phyloP scores from a whole-genome alignment of 2,888 invertebrate genomes.

The Drosophila niveifrons region DNA sequence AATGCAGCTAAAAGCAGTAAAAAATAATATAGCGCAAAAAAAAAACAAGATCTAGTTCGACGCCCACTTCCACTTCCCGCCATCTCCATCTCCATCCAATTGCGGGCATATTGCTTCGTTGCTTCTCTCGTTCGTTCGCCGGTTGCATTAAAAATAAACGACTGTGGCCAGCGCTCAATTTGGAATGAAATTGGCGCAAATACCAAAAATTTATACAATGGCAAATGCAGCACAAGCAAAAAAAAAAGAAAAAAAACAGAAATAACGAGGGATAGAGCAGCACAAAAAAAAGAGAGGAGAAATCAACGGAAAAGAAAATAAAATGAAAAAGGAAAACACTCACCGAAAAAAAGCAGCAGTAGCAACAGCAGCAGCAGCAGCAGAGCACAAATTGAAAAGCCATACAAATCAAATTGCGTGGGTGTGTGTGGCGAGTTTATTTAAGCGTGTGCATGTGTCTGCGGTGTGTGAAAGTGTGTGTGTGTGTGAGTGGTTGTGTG shows the following conservation, averaged over 20 bases:
- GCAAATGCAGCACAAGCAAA: constrained; percentile 64
- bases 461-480: constrained; percentile 20
- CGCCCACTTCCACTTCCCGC: not conserved
- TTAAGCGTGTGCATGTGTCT: constrained; percentile 27
- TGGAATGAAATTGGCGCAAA: constrained; percentile 80
- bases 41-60: constrained; percentile 18
- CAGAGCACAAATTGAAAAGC: constrained; percentile 76
- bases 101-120: constrained; percentile 61
- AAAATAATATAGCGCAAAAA: not conserved
- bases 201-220: constrained; percentile 79
- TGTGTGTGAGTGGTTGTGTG: not conserved
- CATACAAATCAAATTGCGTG: constrained; percentile 75
- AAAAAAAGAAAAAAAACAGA: not conserved
- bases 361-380: constrained; percentile 39
- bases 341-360: constrained; percentile 18
- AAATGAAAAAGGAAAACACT: constrained; percentile 33
- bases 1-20: constrained; percentile 48
- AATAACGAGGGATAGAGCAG: constrained; percentile 39
- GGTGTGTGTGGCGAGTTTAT: constrained; percentile 55
- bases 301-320: constrained; percentile 35
- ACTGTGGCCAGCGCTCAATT: constrained; percentile 78
- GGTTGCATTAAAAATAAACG: constrained; percentile 80
- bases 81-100: constrained; percentile 2
- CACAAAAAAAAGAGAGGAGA: constrained; percentile 35
- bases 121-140: constrained; percentile 32